Evolutionary conservation across 2,888 invertebrate species (phyloP).

Genomic region (Nomada lathburiana): DNA sequence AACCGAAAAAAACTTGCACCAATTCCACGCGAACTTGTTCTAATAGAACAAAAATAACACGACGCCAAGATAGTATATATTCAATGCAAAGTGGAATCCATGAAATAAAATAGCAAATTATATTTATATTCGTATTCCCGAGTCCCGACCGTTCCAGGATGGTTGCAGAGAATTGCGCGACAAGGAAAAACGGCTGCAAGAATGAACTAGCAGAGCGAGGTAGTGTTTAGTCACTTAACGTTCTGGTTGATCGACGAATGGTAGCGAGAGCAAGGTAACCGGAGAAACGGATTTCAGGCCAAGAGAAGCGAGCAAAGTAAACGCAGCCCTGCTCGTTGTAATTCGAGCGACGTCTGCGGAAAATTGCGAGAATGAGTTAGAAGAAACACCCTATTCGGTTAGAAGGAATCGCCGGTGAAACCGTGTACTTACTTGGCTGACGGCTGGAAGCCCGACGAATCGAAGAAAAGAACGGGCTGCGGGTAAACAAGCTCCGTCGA

Average conservation of each 20-base stretch:
- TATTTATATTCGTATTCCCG: constrained; percentile 4
- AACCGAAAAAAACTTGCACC: too few species aligned
- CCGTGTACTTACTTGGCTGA: constrained; percentile 1
- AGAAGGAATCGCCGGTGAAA: constrained; percentile 6
- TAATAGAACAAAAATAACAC: too few species aligned
- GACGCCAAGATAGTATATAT: too few species aligned
- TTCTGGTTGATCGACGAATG: constrained; percentile 52
- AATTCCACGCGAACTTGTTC: too few species aligned
- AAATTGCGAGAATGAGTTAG: constrained; percentile 11
- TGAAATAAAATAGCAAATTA: not conserved
- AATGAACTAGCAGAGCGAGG: not conserved
- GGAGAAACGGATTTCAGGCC: constrained; percentile 39
- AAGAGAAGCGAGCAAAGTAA: constrained; percentile 37
- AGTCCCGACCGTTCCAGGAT: not conserved
- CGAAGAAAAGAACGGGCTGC: not conserved
- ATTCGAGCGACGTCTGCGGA: constrained; percentile 7
- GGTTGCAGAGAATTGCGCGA: constrained; percentile 13
- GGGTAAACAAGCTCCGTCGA: constrained; percentile 18
- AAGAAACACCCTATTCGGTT: constrained; percentile 23
- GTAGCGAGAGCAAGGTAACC: constrained; percentile 27
- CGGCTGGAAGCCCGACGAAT: constrained; percentile 5
- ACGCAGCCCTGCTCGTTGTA: not conserved
- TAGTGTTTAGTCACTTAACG: constrained; percentile 47
- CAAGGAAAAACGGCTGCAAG: not conserved
- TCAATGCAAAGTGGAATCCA: not conserved